A percentile compares a stretch with the other conserved stretches of the same genome.
Conservation (phyloP, 2,797 vertebrate species). For the Thunnus albacares region DNA sequence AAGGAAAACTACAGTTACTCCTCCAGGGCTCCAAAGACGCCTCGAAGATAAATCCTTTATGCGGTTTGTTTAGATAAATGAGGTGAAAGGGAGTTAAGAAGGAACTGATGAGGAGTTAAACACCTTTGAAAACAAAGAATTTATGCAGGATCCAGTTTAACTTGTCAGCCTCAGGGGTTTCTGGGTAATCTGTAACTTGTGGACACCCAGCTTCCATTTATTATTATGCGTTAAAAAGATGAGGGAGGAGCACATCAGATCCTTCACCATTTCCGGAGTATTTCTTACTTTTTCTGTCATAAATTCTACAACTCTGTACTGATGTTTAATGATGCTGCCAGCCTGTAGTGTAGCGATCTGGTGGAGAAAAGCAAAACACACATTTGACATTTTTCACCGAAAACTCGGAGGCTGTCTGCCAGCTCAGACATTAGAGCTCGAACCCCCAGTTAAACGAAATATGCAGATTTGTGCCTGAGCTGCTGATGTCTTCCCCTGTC, state of each 20-base stretch:
- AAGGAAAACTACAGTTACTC: not conserved
- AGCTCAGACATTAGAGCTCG: not conserved
- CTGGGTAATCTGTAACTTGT: not conserved
- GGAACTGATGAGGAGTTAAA: not conserved
- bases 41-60: not conserved
- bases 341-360: not conserved
- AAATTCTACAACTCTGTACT: not conserved
- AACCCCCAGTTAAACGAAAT: not conserved
- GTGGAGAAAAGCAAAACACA: not conserved
- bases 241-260: not conserved
- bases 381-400: constrained; percentile 1
- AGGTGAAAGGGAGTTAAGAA: not conserved
- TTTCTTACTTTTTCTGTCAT: not conserved
- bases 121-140: not conserved
- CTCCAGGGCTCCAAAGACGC: not conserved
- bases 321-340: not conserved
- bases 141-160: not conserved
- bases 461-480: not conserved
- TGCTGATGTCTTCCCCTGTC: constrained; percentile 19
- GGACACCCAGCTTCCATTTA: not conserved
- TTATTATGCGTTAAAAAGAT: not conserved
- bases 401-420: not conserved
- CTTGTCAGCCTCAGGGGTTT: not conserved
- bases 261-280: not conserved
- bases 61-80: not conserved